These are phyloP conservation scores for Montipora capricornis DNA, from an alignment of 64 coral and sea anemone genomes.

Conservation along the genomic window DNA sequence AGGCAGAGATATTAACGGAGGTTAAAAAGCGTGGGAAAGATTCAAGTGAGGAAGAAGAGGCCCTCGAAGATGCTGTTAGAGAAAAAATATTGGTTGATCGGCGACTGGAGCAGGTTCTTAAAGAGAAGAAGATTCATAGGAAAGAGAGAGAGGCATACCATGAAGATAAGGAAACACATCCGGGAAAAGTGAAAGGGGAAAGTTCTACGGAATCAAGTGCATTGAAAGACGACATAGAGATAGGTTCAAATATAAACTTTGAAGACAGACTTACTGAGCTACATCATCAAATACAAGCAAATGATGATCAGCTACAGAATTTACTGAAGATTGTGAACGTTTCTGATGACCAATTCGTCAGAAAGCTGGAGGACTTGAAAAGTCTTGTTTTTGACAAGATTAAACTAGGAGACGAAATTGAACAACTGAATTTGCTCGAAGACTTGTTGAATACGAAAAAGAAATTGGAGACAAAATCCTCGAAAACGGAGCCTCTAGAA, in stretches of 20 bases:
- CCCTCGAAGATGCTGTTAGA: background rate
- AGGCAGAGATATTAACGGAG: background rate
- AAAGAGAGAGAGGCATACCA: background rate
- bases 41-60: conserved; percentile 18
- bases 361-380: conserved; percentile 1
- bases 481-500: background rate
- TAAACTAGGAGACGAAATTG: conserved; percentile 46
- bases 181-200: background rate
- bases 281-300: background rate
- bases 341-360: background rate
- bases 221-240: background rate
- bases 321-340: background rate
- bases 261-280: conserved; percentile 12
- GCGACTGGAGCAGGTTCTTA: background rate
- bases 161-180: background rate
- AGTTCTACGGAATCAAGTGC: background rate
- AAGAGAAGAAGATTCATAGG: background rate
- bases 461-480: background rate
- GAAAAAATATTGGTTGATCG: background rate
- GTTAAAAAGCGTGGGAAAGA: conserved; percentile 7
- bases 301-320: conserved; percentile 11
- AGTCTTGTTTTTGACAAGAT: conserved; percentile 36
- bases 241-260: background rate
- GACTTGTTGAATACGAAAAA: conserved; percentile 39
- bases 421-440: background rate